Evolutionary conservation across 2,888 invertebrate species (phyloP).

Genomic region (Andrena bucephala): DNA sequence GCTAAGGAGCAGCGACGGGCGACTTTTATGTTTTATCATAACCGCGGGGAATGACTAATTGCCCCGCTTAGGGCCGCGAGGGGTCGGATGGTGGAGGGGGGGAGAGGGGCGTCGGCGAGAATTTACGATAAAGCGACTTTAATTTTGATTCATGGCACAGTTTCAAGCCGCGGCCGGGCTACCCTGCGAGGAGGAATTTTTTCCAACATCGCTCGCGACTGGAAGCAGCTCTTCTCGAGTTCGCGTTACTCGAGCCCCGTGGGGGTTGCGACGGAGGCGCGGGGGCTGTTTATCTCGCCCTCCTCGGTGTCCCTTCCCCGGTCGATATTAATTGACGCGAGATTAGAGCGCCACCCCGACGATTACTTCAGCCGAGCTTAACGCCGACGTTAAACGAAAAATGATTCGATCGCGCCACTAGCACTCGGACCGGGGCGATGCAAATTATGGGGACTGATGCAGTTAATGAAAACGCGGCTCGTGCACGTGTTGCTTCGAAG

Average conservation of each 20-base stretch:
- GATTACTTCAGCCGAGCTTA: slow-evolving; percentile 45
- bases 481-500: not conserved
- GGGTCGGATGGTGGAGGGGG: slow-evolving; percentile 36
- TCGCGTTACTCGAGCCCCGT: slow-evolving; percentile 18
- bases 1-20: slow-evolving; percentile 58
- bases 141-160: slow-evolving; percentile 80
- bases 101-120: slow-evolving; percentile 48
- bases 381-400: slow-evolving; percentile 46
- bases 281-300: slow-evolving; percentile 49
- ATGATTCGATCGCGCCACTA: slow-evolving; percentile 47
- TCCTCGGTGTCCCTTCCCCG: slow-evolving; percentile 36
- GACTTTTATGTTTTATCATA: slow-evolving; percentile 77
- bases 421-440: slow-evolving; percentile 29
- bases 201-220: slow-evolving; percentile 36
- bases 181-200: slow-evolving; percentile 31
- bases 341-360: slow-evolving; percentile 40
- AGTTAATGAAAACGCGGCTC: slow-evolving; percentile 21
- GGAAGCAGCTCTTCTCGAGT: slow-evolving; percentile 15
- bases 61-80: slow-evolving; percentile 74
- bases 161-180: slow-evolving; percentile 51
- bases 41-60: slow-evolving; percentile 76
- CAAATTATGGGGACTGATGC: slow-evolving; percentile 9
- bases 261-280: slow-evolving; percentile 14
- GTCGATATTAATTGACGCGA: slow-evolving; percentile 60
- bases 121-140: slow-evolving; percentile 79